Conservation (phyloP, 2,797 vertebrate genomes). For the Pangasius djambal region DNA sequence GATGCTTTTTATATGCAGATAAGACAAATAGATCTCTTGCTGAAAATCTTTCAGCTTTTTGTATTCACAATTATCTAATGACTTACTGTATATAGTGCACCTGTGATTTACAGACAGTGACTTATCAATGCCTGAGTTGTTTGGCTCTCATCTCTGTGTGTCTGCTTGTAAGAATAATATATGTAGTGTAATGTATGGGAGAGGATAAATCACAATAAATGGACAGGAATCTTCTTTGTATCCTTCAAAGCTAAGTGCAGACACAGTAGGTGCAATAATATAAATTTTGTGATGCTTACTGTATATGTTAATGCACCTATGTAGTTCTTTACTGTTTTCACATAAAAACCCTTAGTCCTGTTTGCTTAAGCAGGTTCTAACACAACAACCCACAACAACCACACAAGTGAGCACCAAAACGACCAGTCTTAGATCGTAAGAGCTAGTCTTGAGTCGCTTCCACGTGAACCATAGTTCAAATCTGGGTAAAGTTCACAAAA, state of each 20-base stretch:
- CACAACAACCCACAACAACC: neutral
- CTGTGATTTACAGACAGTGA: neutral
- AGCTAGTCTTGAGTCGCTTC: neutral
- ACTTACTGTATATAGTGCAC: neutral
- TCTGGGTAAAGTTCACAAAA: neutral
- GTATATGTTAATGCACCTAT: neutral
- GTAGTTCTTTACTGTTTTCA: neutral
- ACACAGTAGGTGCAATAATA: neutral
- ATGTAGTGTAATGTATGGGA: neutral
- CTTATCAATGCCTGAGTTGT: neutral
- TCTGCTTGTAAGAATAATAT: neutral
- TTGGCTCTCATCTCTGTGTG: neutral
- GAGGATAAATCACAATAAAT: neutral
- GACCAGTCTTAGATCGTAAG: neutral
- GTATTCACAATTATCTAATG: neutral
- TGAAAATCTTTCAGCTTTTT: neutral
- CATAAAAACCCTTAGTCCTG: neutral
- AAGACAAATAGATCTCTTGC: neutral
- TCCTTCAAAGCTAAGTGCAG: neutral
- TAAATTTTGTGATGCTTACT: neutral
- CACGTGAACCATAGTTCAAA: neutral
- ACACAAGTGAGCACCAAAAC: neutral
- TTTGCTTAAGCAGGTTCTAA: neutral
- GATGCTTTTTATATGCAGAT: neutral
- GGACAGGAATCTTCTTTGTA: neutral